Evolutionary conservation across 2,797 vertebrate species (phyloP).

Genomic region (Anguilla marmorata): DNA sequence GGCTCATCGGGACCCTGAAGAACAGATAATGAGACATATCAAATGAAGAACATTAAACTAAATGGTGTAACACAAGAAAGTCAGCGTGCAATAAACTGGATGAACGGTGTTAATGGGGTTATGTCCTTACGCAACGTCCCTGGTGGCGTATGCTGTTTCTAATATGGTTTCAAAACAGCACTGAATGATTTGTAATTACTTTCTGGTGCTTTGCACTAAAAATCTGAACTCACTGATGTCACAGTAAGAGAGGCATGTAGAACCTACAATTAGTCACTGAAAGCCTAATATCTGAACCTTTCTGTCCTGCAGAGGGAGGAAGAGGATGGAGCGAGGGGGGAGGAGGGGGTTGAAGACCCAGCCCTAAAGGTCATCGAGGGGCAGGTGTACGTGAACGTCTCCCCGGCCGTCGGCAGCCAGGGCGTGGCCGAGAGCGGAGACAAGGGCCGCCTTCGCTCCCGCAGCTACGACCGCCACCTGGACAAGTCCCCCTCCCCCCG

Average conservation of each 20-base stretch:
- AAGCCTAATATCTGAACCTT: not conserved
- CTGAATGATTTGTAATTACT: not conserved
- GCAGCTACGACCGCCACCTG: conserved; percentile 92
- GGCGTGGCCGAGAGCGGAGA: conserved; percentile 52
- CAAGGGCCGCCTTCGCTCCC: conserved; percentile 79
- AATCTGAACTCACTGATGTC: not conserved
- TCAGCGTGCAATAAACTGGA: not conserved
- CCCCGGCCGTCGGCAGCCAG: conserved; percentile 69
- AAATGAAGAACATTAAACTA: not conserved
- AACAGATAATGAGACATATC: not conserved
- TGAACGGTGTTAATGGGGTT: not conserved
- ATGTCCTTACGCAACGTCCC: not conserved
- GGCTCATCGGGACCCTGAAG: not conserved
- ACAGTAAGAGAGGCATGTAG: not conserved
- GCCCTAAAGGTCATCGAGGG: conserved; percentile 74
- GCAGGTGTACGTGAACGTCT: conserved; percentile 87
- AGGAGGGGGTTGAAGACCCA: conserved; percentile 17
- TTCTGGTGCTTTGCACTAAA: not conserved
- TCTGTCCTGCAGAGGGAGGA: conserved; percentile 47
- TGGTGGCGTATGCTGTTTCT: not conserved
- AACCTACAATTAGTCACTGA: not conserved
- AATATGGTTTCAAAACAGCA: not conserved
- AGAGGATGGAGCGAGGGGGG: conserved; percentile 39
- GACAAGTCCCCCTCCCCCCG: conserved; percentile 77
- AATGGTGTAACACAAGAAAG: not conserved